phyloP scores from a whole-genome alignment of 2,888 invertebrate genomes.

The Choristoneura rosaceana region DNA sequence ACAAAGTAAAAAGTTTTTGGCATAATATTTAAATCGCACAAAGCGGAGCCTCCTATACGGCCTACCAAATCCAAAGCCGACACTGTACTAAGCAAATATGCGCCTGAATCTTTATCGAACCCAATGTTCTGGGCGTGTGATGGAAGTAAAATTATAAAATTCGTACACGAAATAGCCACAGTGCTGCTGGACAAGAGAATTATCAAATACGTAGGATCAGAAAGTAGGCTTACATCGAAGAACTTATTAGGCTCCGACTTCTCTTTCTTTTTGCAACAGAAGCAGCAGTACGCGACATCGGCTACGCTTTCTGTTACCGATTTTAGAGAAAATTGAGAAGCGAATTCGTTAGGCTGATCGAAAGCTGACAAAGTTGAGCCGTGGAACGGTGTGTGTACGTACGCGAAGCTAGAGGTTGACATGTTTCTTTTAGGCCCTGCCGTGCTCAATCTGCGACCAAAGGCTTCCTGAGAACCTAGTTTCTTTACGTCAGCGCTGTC shows the following conservation, averaged over 20 bases:
- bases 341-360: slow-evolving; percentile 91
- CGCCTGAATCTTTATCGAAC: slow-evolving; percentile 89
- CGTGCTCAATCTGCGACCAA: slow-evolving; percentile 66
- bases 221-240: slow-evolving; percentile 89
- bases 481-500: slow-evolving; percentile 84
- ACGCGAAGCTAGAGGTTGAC: slow-evolving; percentile 93
- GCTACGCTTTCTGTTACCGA: slow-evolving; percentile 87
- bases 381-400: slow-evolving; percentile 93
- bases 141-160: slow-evolving; percentile 93
- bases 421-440: slow-evolving; percentile 87
- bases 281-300: slow-evolving; percentile 77
- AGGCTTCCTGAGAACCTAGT: slow-evolving; percentile 70
- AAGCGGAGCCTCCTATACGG: slow-evolving; percentile 93
- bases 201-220: slow-evolving; percentile 92
- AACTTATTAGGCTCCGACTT: slow-evolving; percentile 85
- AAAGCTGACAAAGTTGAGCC: slow-evolving; percentile 92
- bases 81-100: slow-evolving; percentile 91
- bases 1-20: slow-evolving; percentile 94
- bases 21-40: slow-evolving; percentile 91
- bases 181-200: slow-evolving; percentile 94
- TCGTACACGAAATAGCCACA: slow-evolving; percentile 94
- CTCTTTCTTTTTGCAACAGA: slow-evolving; percentile 71
- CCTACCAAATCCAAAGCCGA: slow-evolving; percentile 93
- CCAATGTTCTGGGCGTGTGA: slow-evolving; percentile 90
- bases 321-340: slow-evolving; percentile 91